phyloP scores from a whole-genome alignment of 2,797 vertebrate genomes.

The Sylvilagus floridanus region DNA sequence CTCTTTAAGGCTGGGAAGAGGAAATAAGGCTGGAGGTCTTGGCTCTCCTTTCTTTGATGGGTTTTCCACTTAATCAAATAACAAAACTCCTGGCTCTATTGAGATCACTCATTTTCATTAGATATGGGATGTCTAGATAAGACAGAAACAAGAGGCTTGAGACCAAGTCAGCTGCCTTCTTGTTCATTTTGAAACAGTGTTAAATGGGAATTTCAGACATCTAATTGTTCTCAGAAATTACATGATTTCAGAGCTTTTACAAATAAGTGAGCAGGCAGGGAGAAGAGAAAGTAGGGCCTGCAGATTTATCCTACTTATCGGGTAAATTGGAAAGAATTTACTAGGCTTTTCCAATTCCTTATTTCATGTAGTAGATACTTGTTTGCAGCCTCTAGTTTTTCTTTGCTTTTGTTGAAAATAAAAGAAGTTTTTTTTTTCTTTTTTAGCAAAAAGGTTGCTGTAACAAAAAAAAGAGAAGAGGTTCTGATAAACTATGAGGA shows the following conservation, averaged over 20 bases:
- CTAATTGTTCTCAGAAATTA: not conserved
- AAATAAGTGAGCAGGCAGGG: not conserved
- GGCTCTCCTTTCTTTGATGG: not conserved
- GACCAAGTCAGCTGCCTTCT: not conserved
- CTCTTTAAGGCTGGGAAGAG: not conserved
- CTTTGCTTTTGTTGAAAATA: not conserved
- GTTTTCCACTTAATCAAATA: not conserved
- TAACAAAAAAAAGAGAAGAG: not conserved
- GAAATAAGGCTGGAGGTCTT: not conserved
- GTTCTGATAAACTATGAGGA: not conserved
- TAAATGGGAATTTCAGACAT: not conserved
- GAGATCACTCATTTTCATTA: not conserved
- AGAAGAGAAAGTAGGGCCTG: not conserved
- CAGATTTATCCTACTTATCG: not conserved
- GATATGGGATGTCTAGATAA: not conserved
- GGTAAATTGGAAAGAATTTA: not conserved
- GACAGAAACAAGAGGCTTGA: not conserved
- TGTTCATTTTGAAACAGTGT: not conserved
- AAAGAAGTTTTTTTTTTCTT: not conserved
- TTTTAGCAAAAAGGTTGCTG: no score
- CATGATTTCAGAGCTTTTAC: not conserved
- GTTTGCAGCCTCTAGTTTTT: not conserved
- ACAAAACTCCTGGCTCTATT: not conserved
- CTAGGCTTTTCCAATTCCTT: not conserved
- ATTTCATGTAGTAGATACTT: not conserved